Base-by-base conservation (phyloP, 2,888 invertebrate species). In the Melanophora roralis region DNA sequence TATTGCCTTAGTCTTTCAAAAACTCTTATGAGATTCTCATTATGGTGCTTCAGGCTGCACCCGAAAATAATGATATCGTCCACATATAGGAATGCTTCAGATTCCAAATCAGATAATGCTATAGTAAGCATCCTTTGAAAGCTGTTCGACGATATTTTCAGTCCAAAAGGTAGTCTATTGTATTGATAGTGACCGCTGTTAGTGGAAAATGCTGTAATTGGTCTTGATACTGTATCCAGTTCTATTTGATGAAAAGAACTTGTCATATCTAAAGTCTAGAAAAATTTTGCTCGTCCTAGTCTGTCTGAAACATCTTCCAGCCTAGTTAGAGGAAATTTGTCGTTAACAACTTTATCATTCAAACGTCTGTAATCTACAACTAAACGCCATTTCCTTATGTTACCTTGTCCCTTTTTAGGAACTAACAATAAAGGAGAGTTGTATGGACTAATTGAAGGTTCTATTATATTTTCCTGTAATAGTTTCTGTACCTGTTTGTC, bases 401-500 rank as follows among this genome's bases (percentile, higher is more conserved):
- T 19, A 21, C 21, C 12, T n/a, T 62, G 47, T 34, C n/a, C 21
- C 14, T 47, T 34, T 47, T 47, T 47, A 34, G 19, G 34, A 4
- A 34, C 45, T 2, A 62, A 32, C 6, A 62, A n/a, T 8, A 47
- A 19, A 16, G 34, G 34, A n/a, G 47, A 62, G 11, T 40, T 65
- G 8, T 51, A 65, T 38, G 38, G 51, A 49, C 65, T 51, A 65
- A 51, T 11, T 64, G 47, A 64, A 14, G 14, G 21, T 7, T 60
- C 23, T 27, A 27, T 27, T 27, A 43, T 60, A 47, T 62, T 62
- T 43, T 45, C 32, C 7, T 60, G 5, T 60, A 45, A 45, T 45
- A 60, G 32, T 14, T 45, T 40, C 32, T 62, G 16, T 47, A 62
- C 47, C 19, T 62, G 62, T 62, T 32, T 62, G 12, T 62, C 62